phyloP scores from a whole-genome alignment of 2,113 vertebrate species.

The Electrona antarctica region DNA sequence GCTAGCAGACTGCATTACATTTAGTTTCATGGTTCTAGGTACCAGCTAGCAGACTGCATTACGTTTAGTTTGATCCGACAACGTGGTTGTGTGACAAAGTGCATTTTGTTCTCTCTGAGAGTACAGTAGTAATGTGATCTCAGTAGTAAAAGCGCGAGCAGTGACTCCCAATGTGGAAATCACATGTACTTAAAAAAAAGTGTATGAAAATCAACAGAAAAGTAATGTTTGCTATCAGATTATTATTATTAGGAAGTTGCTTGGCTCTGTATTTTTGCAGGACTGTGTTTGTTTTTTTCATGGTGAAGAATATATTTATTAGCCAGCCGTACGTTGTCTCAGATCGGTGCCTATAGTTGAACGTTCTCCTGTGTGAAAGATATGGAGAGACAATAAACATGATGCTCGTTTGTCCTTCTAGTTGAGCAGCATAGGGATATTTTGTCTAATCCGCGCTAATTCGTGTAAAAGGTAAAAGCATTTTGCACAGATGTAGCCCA shows the following conservation, averaged over 20 bases:
- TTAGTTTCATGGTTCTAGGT: conserved; percentile 58
- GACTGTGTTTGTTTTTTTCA: conserved; percentile 73
- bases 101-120: conserved; percentile 76
- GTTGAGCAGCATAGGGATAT: no score
- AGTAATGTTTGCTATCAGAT: conserved; percentile 75
- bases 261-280: conserved; percentile 75
- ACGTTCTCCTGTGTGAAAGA: conserved; percentile 70
- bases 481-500: no score
- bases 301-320: conserved; percentile 80
- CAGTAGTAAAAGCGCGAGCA: conserved; percentile 69
- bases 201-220: conserved; percentile 75
- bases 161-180: conserved; percentile 63
- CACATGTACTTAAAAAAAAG: conserved; percentile 65
- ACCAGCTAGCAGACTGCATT: conserved; percentile 67
- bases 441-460: no score
- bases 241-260: conserved; percentile 78
- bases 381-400: conserved; percentile 55
- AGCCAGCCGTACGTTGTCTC: conserved; percentile 74
- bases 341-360: conserved; percentile 74
- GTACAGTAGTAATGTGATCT: conserved; percentile 76
- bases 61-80: conserved; percentile 74
- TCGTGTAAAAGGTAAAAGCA: no score
- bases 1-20: no score
- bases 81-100: conserved; percentile 78
- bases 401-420: conserved; percentile 56